Conservation (phyloP, 1,140 invertebrate species). For the Coboldia fuscipes region DNA sequence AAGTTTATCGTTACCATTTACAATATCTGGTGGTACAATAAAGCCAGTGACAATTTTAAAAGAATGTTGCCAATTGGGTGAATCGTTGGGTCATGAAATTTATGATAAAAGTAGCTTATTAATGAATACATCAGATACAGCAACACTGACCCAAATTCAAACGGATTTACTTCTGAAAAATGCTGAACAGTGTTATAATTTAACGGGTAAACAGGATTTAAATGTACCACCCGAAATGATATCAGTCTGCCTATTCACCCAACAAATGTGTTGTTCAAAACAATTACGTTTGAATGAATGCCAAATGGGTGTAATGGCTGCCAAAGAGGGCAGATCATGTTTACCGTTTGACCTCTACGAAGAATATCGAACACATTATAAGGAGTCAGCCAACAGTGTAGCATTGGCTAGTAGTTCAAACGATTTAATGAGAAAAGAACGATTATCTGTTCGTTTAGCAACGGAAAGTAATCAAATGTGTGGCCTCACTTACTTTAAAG, state of each 20-base stretch:
- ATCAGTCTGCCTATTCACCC: constrained; percentile 15
- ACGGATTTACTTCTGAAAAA: too few species aligned
- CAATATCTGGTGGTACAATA: too few species aligned
- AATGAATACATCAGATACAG: too few species aligned
- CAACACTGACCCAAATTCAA: too few species aligned
- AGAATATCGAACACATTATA: neutral
- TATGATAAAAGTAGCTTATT: too few species aligned
- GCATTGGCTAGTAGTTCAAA: neutral
- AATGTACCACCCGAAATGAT: constrained; percentile 13
- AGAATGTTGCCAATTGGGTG: too few species aligned
- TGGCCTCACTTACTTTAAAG: constrained; percentile 7
- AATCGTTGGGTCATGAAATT: too few species aligned
- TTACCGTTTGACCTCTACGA: neutral
- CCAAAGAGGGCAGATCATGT: constrained; percentile 11
- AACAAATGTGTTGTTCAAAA: constrained; percentile 14
- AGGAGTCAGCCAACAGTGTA: too few species aligned
- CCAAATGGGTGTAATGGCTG: constrained; percentile 12
- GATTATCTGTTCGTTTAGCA: constrained; percentile 1
- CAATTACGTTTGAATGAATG: constrained; percentile 12
- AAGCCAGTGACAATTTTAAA: too few species aligned
- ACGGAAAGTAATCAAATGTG: constrained; percentile 5
- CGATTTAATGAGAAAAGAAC: neutral
- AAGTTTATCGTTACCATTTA: too few species aligned
- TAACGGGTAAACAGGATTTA: constrained; percentile 6
- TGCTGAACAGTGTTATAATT: too few species aligned